Conservation (phyloP, 1,140 invertebrate genomes). For the Olivierus martensii region DNA sequence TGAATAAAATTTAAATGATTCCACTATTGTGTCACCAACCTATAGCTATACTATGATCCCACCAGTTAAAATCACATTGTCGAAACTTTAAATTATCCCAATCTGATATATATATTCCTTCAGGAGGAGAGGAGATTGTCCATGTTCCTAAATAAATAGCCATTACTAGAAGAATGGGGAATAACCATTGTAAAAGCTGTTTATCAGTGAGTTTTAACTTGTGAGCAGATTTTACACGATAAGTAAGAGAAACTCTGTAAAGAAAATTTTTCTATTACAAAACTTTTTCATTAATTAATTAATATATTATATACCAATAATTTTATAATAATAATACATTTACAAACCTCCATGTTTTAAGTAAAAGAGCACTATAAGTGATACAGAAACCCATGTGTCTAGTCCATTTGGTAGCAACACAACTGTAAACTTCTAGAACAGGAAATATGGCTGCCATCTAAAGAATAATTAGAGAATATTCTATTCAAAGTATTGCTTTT, state of each 20-base stretch:
- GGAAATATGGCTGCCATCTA: constrained; percentile 84
- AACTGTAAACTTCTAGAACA: constrained; percentile 60
- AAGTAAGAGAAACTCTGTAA: constrained; percentile 66
- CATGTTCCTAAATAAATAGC: constrained; percentile 73
- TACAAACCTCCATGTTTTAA: constrained; percentile 64
- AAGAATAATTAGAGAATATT: constrained; percentile 22
- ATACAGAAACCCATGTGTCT: constrained; percentile 79
- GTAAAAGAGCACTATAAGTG: constrained; percentile 73
- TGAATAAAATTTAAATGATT: too few species aligned
- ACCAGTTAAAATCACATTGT: constrained; percentile 79
- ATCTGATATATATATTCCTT: constrained; percentile 56
- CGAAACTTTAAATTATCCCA: constrained; percentile 57
- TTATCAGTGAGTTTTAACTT: constrained; percentile 84
- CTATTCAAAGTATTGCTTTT: too few species aligned
- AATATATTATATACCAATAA: not conserved
- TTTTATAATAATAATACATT: not conserved
- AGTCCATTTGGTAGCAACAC: constrained; percentile 78
- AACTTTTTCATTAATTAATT: not conserved
- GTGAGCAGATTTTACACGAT: constrained; percentile 82
- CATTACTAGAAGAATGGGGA: constrained; percentile 71
- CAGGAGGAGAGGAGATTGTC: constrained; percentile 64
- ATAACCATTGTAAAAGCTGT: constrained; percentile 76
- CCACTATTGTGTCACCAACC: constrained; percentile 38
- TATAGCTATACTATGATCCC: constrained; percentile 75
- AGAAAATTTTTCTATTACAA: not conserved